Evolutionary conservation across 2,888 invertebrate genomes (phyloP).

Genomic region (Reticulitermes lucifugus): DNA sequence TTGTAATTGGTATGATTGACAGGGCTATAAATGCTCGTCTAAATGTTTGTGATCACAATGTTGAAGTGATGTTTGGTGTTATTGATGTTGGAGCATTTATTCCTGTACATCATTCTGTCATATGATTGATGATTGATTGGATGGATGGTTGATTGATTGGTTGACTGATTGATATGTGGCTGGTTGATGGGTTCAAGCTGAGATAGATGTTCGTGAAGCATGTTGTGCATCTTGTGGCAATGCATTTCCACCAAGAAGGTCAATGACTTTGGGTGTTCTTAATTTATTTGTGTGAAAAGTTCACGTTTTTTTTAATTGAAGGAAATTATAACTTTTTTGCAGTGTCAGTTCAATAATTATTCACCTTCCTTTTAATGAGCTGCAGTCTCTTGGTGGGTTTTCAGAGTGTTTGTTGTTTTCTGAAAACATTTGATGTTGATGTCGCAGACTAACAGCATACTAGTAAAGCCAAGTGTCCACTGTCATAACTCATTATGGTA

Average conservation of each 20-base stretch:
- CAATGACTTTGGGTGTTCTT: background rate
- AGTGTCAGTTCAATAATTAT: slow-evolving; percentile 29
- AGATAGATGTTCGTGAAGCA: slow-evolving; percentile 25
- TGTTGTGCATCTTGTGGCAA: slow-evolving; percentile 37
- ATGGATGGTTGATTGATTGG: slow-evolving; percentile 17
- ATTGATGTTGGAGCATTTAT: slow-evolving; percentile 40
- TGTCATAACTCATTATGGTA: no score
- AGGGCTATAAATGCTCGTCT: slow-evolving; percentile 26
- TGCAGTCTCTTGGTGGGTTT: background rate
- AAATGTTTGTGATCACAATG: slow-evolving; percentile 12
- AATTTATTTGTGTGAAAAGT: background rate
- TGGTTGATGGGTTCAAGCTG: slow-evolving; percentile 23
- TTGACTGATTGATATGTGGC: slow-evolving; percentile 10
- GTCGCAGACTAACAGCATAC: no score
- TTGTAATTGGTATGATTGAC: slow-evolving; percentile 33
- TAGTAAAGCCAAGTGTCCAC: no score
- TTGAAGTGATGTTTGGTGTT: slow-evolving; percentile 22
- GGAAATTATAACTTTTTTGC: background rate
- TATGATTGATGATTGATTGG: slow-evolving; percentile 9
- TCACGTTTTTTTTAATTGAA: background rate
- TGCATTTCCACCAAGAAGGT: slow-evolving; percentile 22
- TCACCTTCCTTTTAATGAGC: background rate
- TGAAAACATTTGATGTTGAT: background rate
- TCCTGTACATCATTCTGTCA: slow-evolving; percentile 38
- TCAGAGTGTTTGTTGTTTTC: no score